phyloP scores from a whole-genome alignment of 2,888 invertebrate species.

The Oeneis ivallda region DNA sequence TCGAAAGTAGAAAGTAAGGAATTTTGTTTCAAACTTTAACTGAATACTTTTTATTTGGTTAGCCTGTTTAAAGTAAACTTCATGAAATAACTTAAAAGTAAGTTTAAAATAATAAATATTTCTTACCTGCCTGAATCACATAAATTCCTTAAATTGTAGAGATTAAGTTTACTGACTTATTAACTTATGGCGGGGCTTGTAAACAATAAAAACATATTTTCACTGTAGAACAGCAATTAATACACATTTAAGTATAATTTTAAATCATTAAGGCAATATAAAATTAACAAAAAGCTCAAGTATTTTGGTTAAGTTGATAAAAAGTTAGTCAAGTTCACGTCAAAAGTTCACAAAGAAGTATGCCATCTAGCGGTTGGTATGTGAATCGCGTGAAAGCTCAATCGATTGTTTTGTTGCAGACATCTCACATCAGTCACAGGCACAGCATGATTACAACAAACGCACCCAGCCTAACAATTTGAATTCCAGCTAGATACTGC shows the following conservation, averaged over 20 bases:
- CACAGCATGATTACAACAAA: slow-evolving; percentile 46
- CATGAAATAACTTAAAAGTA: too few relatives aligned
- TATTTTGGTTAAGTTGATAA: slow-evolving; percentile 78
- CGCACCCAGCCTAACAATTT: slow-evolving; percentile 53
- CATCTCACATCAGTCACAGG: slow-evolving; percentile 42
- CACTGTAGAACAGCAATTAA: slow-evolving; percentile 10
- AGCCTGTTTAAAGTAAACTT: neutral
- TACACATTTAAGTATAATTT: slow-evolving; percentile 43
- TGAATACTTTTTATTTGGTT: neutral
- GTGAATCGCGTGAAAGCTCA: slow-evolving; percentile 66
- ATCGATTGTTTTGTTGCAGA: slow-evolving; percentile 60
- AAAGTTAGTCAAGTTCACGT: slow-evolving; percentile 77
- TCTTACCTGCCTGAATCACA: slow-evolving; percentile 52
- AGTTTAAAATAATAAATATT: slow-evolving; percentile 29
- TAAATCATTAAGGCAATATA: slow-evolving; percentile 62
- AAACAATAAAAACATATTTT: slow-evolving; percentile 44
- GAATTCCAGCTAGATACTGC: slow-evolving; percentile 42
- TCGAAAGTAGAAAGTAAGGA: slow-evolving; percentile 28
- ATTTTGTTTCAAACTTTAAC: neutral
- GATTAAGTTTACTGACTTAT: slow-evolving; percentile 29
- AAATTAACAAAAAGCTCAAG: slow-evolving; percentile 71
- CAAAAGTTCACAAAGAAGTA: slow-evolving; percentile 74
- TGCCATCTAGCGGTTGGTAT: slow-evolving; percentile 70
- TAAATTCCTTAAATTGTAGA: slow-evolving; percentile 46
- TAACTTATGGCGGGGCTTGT: slow-evolving; percentile 23